Evolutionary conservation across 64 coral and sea anemone genomes (phyloP).

Genomic region (Platygyra sinensis): DNA sequence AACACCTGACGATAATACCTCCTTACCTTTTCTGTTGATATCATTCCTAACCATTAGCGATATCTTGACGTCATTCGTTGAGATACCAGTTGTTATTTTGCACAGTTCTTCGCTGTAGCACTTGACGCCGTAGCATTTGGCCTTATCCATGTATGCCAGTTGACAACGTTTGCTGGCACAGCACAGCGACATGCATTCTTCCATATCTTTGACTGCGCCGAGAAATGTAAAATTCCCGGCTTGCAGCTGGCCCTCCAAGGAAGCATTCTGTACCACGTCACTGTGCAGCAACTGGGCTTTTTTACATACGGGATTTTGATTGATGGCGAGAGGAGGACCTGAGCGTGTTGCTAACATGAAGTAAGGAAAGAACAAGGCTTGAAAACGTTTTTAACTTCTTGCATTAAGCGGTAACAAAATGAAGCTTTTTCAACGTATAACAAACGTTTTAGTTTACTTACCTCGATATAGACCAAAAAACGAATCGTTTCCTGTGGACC

Average conservation of each 20-base stretch:
- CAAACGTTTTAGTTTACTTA: background rate
- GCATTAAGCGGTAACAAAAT: too few relatives aligned
- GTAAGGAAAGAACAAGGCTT: background rate
- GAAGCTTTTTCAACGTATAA: too few relatives aligned
- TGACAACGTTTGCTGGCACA: constrained; percentile 87
- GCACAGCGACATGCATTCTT: constrained; percentile 88
- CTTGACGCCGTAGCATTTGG: constrained; percentile 90
- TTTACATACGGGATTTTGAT: constrained; percentile 92
- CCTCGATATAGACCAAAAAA: constrained; percentile 50
- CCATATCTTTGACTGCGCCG: constrained; percentile 79
- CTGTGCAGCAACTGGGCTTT: constrained; percentile 91
- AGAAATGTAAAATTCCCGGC: constrained; percentile 90
- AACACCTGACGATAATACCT: too few relatives aligned
- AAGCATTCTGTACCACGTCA: constrained; percentile 84
- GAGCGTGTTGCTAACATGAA: constrained; percentile 76
- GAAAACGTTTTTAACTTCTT: too few relatives aligned
- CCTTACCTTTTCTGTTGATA: constrained; percentile 92
- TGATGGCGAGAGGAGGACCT: constrained; percentile 82
- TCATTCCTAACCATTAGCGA: constrained; percentile 94
- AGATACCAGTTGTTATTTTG: constrained; percentile 80
- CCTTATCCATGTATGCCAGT: constrained; percentile 83
- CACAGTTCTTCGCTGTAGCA: constrained; percentile 85
- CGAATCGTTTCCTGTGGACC: constrained; percentile 6
- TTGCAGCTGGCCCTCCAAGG: constrained; percentile 68
- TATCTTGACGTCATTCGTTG: constrained; percentile 86